phyloP scores from a whole-genome alignment of 2,113 vertebrate species.

The Epinephelus lanceolatus region DNA sequence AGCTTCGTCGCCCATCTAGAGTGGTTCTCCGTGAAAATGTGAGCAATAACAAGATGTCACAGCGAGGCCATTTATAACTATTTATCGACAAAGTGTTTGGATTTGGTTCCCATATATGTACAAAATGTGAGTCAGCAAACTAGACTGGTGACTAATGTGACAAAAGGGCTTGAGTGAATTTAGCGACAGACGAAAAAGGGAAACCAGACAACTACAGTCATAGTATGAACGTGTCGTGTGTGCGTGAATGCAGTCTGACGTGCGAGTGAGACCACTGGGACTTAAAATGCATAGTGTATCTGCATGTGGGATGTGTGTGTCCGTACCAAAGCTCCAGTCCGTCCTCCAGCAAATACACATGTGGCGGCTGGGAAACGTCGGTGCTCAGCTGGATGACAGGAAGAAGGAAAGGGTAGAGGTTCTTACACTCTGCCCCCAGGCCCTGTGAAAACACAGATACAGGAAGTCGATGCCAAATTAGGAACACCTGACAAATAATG shows the following conservation, averaged over 20 bases:
- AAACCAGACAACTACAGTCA: constrained; percentile 3
- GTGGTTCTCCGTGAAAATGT: constrained; percentile 2
- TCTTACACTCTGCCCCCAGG: constrained; percentile 95
- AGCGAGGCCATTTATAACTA: background rate
- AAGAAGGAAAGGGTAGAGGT: constrained; percentile 96
- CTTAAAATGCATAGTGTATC: constrained; percentile 9
- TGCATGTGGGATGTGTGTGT: background rate
- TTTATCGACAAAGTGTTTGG: constrained; percentile 27
- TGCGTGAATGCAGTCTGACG: background rate
- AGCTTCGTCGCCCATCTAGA: constrained; percentile 1
- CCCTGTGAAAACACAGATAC: constrained; percentile 84
- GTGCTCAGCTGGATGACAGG: constrained; percentile 99
- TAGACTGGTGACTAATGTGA: constrained; percentile 20
- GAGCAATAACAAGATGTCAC: constrained; percentile 14
- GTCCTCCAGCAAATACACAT: constrained; percentile 98
- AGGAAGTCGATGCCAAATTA: constrained; percentile 32
- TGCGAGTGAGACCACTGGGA: constrained; percentile 10
- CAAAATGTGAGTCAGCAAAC: constrained; percentile 5
- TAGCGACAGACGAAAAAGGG: background rate
- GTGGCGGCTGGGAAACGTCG: constrained; percentile 96
- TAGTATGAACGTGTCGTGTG: constrained; percentile 15
- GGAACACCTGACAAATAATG: constrained; percentile 45
- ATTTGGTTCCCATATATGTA: constrained; percentile 14
- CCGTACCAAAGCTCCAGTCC: constrained; percentile 97
- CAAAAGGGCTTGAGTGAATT: constrained; percentile 3